Evolutionary conservation across 2,113 vertebrate genomes (phyloP), one percentile per base, ranked within the genome.

Genomic region (Fulica atra): DNA sequence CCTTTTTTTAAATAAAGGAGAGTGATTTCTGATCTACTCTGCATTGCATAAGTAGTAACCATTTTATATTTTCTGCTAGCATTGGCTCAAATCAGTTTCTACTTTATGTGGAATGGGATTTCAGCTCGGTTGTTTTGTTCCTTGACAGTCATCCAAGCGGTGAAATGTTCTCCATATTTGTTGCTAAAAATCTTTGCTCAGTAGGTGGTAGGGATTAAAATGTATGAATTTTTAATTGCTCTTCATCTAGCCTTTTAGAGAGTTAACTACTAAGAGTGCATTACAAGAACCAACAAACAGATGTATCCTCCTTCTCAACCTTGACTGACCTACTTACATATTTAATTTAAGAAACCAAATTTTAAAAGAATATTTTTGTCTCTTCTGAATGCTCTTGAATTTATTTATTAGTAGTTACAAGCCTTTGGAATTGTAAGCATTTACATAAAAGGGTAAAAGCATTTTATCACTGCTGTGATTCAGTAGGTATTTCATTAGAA

Each of bases 181-280:
- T 88, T 86, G 60, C 85, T 94, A 91, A 85, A 88, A 93, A 40
- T 92, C 92, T 93, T 92, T 89, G 42, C 89, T 79, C 81, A 82
- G 86, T 91, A 80, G 81, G 91, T 93, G 76, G 93, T 89, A 80
- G 66, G 81, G 79, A 92, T 97, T 93, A 85, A 96, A 97, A 92
- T 94, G 50, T 86, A 96, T 97, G 94, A 97, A 97, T 97, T 97
- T 97, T 96, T 97, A 96, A 97, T 97, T 72, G 86, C 40, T 80
- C 64, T 95, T 94, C 54, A 66, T 50, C 66, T 84, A 91, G 66
- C 91, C 74, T 96, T 89, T 94, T 88, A 89, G 33, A 36, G 60
- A 84, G 64, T 95, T 94, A 96, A 95, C 96, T 84, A 78, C 82
- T 94, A 92, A 61, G 86, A 88, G 85, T 93, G 74, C 86, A 86